Percentiles rank a stretch among this genome's conserved stretches.
phyloP scores from a whole-genome alignment of 2,113 vertebrate genomes.

The Condylura cristata region DNA sequence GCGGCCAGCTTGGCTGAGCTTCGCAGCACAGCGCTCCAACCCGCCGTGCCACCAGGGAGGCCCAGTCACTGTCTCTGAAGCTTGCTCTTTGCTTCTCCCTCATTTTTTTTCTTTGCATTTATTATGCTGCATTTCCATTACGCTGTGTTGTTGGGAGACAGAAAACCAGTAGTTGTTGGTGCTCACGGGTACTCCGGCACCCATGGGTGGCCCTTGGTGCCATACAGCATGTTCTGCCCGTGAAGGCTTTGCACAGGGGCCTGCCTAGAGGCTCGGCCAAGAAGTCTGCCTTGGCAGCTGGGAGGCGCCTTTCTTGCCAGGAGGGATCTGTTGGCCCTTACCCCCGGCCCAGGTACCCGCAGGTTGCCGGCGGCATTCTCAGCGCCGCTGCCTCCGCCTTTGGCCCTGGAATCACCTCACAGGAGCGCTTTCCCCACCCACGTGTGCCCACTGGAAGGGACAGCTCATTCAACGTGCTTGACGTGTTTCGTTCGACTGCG shows the following conservation, averaged over 20 bases:
- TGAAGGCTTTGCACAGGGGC: neutral
- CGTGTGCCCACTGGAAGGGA: neutral
- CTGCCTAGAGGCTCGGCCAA: neutral
- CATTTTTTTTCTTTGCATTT: neutral
- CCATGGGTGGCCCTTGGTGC: no score
- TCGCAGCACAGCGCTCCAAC: no score
- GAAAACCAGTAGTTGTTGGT: neutral
- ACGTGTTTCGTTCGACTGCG: neutral
- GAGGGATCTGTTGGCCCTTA: neutral
- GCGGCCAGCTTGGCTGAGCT: no score
- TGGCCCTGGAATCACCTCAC: neutral
- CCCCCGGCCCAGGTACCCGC: no score
- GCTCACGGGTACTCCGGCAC: neutral
- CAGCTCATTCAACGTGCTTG: neutral
- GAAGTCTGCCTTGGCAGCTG: neutral
- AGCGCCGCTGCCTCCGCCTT: neutral
- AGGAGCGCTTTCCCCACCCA: neutral
- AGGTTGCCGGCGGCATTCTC: neutral
- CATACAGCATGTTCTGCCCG: neutral
- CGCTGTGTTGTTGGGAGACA: neutral
- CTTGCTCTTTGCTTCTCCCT: neutral
- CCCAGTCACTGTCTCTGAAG: neutral
- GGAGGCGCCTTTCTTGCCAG: neutral
- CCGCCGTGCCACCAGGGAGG: no score
- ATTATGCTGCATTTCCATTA: no score